A percentile compares a stretch with the other conserved stretches of the same genome.
Evolutionary conservation across 2,113 vertebrate species (phyloP).

Genomic region (Poeciliopsis retropinna): DNA sequence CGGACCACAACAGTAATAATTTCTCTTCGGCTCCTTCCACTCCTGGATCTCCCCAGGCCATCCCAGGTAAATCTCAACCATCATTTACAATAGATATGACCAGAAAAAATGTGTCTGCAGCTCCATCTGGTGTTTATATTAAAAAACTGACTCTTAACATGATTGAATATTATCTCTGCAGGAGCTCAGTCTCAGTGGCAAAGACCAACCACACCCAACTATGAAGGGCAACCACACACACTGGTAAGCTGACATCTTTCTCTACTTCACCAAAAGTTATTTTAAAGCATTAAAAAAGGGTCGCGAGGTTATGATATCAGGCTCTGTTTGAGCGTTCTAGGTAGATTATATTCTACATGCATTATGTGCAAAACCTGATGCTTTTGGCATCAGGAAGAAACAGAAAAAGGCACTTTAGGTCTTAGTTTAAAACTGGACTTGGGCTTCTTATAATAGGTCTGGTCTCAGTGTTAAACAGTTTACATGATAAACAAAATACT

Average conservation of each 20-base stretch:
- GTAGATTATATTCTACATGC: too few relatives aligned
- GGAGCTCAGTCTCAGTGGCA: conserved; percentile 94
- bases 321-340: too few relatives aligned
- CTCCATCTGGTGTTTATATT: conserved; percentile 72
- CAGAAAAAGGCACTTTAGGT: too few relatives aligned
- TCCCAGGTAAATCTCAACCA: conserved; percentile 83
- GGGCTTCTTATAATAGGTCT: too few relatives aligned
- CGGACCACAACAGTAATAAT: conserved; percentile 98
- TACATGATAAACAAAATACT: not conserved
- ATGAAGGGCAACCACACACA: conserved; percentile 90
- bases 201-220: conserved; percentile 89
- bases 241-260: conserved; percentile 82
- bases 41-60: conserved; percentile 94
- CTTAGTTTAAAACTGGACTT: too few relatives aligned
- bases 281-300: conserved; percentile 4
- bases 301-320: not conserved
- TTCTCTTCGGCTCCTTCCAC: conserved; percentile 96
- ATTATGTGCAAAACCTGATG: too few relatives aligned
- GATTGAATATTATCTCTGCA: conserved; percentile 38
- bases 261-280: conserved; percentile 5
- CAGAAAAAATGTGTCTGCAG: conserved; percentile 40
- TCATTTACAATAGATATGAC: not conserved
- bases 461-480: not conserved
- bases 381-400: too few relatives aligned
- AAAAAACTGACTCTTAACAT: conserved; percentile 4